Conservation (phyloP, 1,140 invertebrate genomes). For the Potamilus streckersoni region DNA sequence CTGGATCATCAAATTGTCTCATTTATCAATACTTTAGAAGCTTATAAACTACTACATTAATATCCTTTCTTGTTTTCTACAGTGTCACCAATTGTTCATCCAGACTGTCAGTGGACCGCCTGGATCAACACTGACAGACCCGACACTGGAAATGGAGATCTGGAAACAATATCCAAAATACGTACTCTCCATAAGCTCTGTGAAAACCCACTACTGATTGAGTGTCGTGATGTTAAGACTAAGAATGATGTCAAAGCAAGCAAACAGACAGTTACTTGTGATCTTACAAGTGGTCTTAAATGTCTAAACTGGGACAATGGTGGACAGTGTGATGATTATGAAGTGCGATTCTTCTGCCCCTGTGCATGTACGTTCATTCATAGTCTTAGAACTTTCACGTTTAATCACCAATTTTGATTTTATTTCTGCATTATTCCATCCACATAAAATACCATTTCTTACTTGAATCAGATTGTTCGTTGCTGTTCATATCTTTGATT, state of each 20-base stretch:
- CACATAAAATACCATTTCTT: too few relatives aligned
- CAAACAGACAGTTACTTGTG: slow-evolving; percentile 57
- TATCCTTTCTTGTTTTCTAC: not conserved
- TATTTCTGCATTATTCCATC: too few relatives aligned
- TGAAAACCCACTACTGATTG: slow-evolving; percentile 44
- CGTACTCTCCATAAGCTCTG: slow-evolving; percentile 36
- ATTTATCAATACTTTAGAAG: not conserved
- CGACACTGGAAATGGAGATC: slow-evolving; percentile 38
- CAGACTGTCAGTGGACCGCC: slow-evolving; percentile 47
- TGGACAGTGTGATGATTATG: slow-evolving; percentile 73
- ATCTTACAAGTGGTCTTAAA: slow-evolving; percentile 56
- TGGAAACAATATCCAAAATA: slow-evolving; percentile 38
- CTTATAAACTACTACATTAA: not conserved
- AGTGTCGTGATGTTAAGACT: slow-evolving; percentile 44
- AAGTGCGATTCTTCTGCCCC: slow-evolving; percentile 78
- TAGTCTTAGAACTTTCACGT: not conserved
- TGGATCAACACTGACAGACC: slow-evolving; percentile 53
- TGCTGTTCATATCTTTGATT: too few relatives aligned
- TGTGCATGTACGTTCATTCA: slow-evolving; percentile 17
- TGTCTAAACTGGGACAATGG: slow-evolving; percentile 61
- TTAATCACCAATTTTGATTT: too few relatives aligned
- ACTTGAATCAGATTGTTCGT: too few relatives aligned
- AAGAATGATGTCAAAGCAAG: slow-evolving; percentile 11
- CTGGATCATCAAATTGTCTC: not conserved
- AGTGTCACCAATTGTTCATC: slow-evolving; percentile 16